Percentiles rank a stretch among this genome's conserved stretches.
phyloP scores from a whole-genome alignment of 1,140 invertebrate species.

The Tenebrio molitor region DNA sequence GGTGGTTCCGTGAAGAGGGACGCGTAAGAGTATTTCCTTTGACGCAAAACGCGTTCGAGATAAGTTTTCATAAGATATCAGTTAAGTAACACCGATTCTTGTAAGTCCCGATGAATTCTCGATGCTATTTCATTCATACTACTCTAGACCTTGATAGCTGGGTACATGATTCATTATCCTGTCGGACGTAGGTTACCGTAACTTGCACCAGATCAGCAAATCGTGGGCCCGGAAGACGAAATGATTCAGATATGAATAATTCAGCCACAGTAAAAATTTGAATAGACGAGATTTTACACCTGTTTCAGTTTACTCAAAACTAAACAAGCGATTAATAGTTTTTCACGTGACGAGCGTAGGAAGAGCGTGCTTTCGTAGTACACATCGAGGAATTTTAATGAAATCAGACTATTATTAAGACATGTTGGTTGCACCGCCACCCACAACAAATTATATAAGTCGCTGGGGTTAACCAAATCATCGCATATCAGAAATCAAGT shows the following conservation, averaged over 20 bases:
- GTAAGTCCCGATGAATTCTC: constrained; percentile 31
- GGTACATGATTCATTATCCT: constrained; percentile 33
- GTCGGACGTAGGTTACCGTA: constrained; percentile 29
- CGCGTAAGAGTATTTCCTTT: constrained; percentile 15
- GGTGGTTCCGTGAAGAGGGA: constrained; percentile 14
- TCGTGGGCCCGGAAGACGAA: constrained; percentile 2
- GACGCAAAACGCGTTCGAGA: constrained; percentile 14
- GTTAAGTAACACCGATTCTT: constrained; percentile 26
- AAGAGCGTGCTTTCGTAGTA: constrained; percentile 27
- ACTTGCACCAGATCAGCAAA: constrained; percentile 22
- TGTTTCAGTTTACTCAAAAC: constrained; percentile 14
- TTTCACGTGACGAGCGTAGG: constrained; percentile 31
- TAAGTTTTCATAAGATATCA: constrained; percentile 5
- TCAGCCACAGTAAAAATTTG: constrained; percentile 11
- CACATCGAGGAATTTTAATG: constrained; percentile 35
- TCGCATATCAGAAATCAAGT: constrained; percentile 2
- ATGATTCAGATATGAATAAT: constrained; percentile 34
- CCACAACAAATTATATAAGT: too few species aligned
- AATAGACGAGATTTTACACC: constrained; percentile 24
- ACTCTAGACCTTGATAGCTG: constrained; percentile 24
- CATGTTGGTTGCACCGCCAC: background rate
- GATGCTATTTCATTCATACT: constrained; percentile 31
- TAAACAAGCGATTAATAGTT: background rate
- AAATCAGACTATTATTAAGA: constrained; percentile 12
- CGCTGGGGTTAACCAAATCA: too few species aligned